A percentile compares a stretch with the other conserved stretches of the same genome.
Evolutionary conservation across 2,113 vertebrate genomes (phyloP).

Genomic region (Labeo rohita): DNA sequence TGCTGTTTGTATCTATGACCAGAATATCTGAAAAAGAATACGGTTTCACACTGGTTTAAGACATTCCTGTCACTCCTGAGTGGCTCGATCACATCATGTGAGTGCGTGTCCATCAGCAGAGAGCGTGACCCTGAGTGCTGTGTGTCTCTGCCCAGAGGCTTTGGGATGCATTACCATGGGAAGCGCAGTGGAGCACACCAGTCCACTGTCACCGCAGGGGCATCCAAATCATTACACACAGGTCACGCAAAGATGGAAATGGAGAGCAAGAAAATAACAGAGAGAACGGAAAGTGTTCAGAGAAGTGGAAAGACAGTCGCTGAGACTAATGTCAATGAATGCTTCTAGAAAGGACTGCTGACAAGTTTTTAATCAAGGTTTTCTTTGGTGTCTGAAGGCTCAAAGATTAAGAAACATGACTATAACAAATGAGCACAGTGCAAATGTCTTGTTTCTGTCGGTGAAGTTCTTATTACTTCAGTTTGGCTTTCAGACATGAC

Average conservation of each 20-base stretch:
- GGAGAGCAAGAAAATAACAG: not conserved
- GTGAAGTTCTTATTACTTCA: not conserved
- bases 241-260: not conserved
- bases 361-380: not conserved
- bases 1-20: not conserved
- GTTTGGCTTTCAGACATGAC: not conserved
- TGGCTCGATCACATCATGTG: not conserved
- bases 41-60: not conserved
- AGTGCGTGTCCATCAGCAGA: not conserved
- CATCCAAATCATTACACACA: not conserved
- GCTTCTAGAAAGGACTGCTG: not conserved
- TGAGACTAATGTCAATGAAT: not conserved
- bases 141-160: slow-evolving; percentile 4
- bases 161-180: slow-evolving; percentile 27
- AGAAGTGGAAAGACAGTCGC: not conserved
- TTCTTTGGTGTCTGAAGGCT: not conserved
- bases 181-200: slow-evolving; percentile 17
- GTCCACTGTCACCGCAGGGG: not conserved
- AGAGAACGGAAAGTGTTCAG: not conserved
- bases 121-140: not conserved
- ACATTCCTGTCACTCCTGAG: not conserved
- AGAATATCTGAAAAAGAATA: not conserved
- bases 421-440: not conserved
- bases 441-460: not conserved
- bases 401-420: not conserved